phyloP scores from a whole-genome alignment of 2,113 vertebrate species.

The Chauna torquata region DNA sequence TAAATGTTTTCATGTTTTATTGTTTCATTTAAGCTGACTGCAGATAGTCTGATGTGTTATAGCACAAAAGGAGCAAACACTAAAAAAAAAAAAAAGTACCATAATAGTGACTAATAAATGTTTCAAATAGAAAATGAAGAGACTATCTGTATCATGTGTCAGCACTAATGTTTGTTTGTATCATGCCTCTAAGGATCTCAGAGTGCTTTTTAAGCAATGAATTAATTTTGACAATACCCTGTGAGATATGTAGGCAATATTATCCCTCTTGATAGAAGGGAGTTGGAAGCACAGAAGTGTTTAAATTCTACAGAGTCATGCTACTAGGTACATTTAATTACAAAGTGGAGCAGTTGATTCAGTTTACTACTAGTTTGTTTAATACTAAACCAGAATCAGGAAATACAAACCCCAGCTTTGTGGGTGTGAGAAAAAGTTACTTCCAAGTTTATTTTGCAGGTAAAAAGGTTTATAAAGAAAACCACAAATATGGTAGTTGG shows the following conservation, averaged over 20 bases:
- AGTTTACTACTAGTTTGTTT: not conserved
- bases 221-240: constrained; percentile 60
- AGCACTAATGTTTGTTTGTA: constrained; percentile 39
- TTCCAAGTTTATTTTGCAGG: not conserved
- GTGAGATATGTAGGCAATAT: constrained; percentile 20
- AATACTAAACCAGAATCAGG: not conserved
- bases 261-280: not conserved
- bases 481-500: not conserved
- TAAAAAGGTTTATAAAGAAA: not conserved
- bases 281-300: not conserved
- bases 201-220: constrained; percentile 49
- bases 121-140: constrained; percentile 30
- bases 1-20: not conserved
- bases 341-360: not conserved
- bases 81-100: not conserved
- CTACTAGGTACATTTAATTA: constrained; percentile 15
- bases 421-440: not conserved
- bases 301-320: constrained; percentile 4
- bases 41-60: not conserved
- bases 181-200: constrained; percentile 42
- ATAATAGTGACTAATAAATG: constrained; percentile 18
- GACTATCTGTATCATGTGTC: not conserved
- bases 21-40: not conserved
- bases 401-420: not conserved
- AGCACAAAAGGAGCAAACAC: not conserved